Evolutionary conservation across 2,113 vertebrate genomes (phyloP), one percentile per base, ranked within the genome.

Genomic region (Nannobrachium achirus): DNA sequence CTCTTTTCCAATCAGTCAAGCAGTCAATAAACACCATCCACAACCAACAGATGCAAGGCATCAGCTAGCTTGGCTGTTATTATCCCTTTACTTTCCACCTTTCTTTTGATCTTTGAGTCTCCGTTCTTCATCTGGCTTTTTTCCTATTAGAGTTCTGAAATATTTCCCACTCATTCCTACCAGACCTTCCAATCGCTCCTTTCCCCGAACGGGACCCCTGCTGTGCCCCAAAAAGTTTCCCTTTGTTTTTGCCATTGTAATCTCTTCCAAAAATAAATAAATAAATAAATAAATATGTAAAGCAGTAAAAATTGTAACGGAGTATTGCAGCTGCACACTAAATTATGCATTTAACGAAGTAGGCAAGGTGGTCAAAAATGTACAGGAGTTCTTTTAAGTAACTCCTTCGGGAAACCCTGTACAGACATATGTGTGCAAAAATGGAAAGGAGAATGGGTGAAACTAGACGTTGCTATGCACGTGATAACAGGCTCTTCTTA

Each of bases 401-500:
- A 33, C 25, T 33, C 6, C 25, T 33, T 33, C 25, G 6, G 25
- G 25, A 33, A 3, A 33, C 3, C 25, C 25, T 33, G 25, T n/a
- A n/a, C n/a, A n/a, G n/a, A 5, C 25, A 3, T 33, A 33, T 33
- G 25, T 1, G 25, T 33, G 6, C 25, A 33, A 33, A 33, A 1
- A 59, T 15, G 33, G 65, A 80, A 80, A 75, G 75, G 66, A 9
- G 8, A 53, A 10, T 10, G 10, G 10, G 19, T 53, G 51, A 53
- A 25, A 79, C 63, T 33, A 55, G 40, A 55, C 20, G 60, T 57
- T 66, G 59, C 75, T 81, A 76, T 65, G 78, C 58, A 86, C 66
- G 65, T 76, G 79, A 81, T 81, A 87, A 75, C 74, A 56, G 78
- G 58, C 71, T 77, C 63, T 55, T 85, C 68, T 82, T 63, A 77